phyloP scores from a whole-genome alignment of 2,888 invertebrate genomes.

The Chrysolina haemoptera region DNA sequence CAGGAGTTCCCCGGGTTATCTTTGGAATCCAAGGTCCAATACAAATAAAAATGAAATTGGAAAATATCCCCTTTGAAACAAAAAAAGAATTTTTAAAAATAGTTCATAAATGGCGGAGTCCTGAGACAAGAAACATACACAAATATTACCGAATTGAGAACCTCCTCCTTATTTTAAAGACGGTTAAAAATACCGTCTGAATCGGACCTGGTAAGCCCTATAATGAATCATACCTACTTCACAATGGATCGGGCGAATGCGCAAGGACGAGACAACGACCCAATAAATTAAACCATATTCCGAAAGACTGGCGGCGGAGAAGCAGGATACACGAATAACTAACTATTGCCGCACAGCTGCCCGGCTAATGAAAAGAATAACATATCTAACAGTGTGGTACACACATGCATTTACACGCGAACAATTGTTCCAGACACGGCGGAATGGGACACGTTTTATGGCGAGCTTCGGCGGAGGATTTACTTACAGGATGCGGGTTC shows the following conservation, averaged over 20 bases:
- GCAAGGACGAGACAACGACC: not conserved
- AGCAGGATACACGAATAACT: constrained; percentile 1
- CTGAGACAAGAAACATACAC: too few species aligned
- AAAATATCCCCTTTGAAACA: too few species aligned
- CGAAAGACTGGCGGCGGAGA: not conserved
- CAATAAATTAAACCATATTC: not conserved
- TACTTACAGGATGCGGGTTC: constrained; percentile 20
- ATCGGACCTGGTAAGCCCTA: too few species aligned
- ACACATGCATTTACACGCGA: constrained; percentile 14
- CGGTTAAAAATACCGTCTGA: too few species aligned
- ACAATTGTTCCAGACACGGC: constrained; percentile 11
- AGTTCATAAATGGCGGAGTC: too few species aligned
- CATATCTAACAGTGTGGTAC: constrained; percentile 19
- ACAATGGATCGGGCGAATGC: not conserved
- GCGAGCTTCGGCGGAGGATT: not conserved
- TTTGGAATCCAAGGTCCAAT: too few species aligned
- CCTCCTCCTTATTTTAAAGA: too few species aligned
- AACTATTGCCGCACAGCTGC: constrained; percentile 16
- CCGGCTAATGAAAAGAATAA: constrained; percentile 11
- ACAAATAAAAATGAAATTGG: too few species aligned
- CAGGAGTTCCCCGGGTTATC: too few species aligned
- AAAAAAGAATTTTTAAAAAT: too few species aligned
- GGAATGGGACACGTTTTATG: constrained; percentile 10
- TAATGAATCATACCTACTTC: not conserved
- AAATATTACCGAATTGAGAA: too few species aligned